Evolutionary conservation across 2,113 vertebrate species (phyloP).

Genomic region (Oryzias javanicus): DNA sequence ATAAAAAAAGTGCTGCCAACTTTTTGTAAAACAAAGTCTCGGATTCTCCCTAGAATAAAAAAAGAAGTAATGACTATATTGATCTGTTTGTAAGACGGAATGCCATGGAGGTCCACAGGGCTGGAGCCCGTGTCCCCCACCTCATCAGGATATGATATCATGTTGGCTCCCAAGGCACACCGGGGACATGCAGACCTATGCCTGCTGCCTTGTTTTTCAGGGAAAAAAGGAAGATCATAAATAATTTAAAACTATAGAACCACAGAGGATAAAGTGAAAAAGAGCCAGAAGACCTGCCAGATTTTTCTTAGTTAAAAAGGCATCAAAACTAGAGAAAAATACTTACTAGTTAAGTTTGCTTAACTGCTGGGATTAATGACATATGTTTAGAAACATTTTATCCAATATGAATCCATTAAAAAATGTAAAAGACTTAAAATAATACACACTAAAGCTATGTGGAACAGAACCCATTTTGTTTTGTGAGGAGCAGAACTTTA

Average conservation of each 20-base stretch:
- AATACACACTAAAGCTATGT: too few species aligned
- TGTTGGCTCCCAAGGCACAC: slow-evolving; percentile 5
- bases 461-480: too few species aligned
- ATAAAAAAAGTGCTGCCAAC: not conserved
- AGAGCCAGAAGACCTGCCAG: too few species aligned
- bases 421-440: too few species aligned
- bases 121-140: slow-evolving; percentile 3
- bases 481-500: too few species aligned
- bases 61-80: slow-evolving; percentile 3
- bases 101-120: slow-evolving; percentile 22
- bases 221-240: slow-evolving; percentile 29
- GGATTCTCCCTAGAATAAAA: not conserved
- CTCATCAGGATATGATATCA: slow-evolving; percentile 11
- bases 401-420: too few species aligned
- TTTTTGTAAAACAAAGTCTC: not conserved
- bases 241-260: not conserved
- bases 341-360: too few species aligned
- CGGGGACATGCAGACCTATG: slow-evolving; percentile 20
- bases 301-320: too few species aligned
- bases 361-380: too few species aligned
- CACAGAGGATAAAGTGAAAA: too few species aligned
- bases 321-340: too few species aligned
- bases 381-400: too few species aligned
- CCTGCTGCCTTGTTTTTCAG: slow-evolving; percentile 16
- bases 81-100: slow-evolving; percentile 23